These are phyloP conservation scores for Idaea aversata DNA, from an alignment of 2,888 invertebrate species.

Conservation along the genomic window DNA sequence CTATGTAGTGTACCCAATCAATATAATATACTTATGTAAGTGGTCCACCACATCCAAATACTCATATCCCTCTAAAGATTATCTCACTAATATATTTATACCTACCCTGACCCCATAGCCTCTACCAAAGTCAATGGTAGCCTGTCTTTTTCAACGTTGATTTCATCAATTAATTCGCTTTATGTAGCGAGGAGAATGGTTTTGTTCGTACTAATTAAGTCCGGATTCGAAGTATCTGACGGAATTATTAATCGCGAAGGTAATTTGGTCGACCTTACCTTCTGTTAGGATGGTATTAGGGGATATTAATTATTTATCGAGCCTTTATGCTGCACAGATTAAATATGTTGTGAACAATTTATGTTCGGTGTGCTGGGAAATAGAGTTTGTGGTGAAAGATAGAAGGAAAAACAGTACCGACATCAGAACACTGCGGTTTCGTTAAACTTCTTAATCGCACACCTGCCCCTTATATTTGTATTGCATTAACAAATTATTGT, in stretches of 20 bases:
- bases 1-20: too few relatives aligned
- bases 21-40: background rate
- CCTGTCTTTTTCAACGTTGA: constrained; percentile 14
- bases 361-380: background rate
- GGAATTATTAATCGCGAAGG: constrained; percentile 43
- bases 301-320: constrained; percentile 38
- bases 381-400: background rate
- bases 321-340: constrained; percentile 33
- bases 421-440: too few relatives aligned
- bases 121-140: background rate
- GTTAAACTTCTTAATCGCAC: too few relatives aligned
- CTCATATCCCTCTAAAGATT: background rate
- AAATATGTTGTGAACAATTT: constrained; percentile 6
- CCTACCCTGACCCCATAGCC: background rate
- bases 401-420: background rate
- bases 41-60: background rate
- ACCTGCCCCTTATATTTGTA: too few relatives aligned
- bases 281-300: constrained; percentile 34
- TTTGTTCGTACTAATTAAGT: constrained; percentile 23
- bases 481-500: too few relatives aligned
- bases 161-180: constrained; percentile 22
- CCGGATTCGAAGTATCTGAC: constrained; percentile 27
- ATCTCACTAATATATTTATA: background rate
- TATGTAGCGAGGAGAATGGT: constrained; percentile 22
- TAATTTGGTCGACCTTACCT: constrained; percentile 40